A percentile compares a stretch with the other conserved stretches of the same genome.
These are phyloP conservation scores for Coregonus suidteri DNA, from an alignment of 2,797 vertebrate genomes.

Conservation along the genomic window DNA sequence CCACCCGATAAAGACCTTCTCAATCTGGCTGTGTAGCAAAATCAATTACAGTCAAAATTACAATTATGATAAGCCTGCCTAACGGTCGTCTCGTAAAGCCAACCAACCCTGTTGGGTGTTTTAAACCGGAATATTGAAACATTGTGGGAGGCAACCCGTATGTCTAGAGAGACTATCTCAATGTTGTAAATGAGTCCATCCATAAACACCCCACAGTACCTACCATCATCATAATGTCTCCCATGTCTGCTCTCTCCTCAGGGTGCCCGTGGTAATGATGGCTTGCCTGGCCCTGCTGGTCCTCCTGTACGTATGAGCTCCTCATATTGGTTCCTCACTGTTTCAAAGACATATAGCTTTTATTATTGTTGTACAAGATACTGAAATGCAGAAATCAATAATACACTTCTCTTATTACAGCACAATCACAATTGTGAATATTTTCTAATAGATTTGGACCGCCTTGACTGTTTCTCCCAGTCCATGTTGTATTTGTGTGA, in stretches of 20 bases:
- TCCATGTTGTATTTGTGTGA: neutral
- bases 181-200: neutral
- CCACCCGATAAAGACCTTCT: neutral
- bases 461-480: neutral
- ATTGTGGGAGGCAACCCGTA: neutral
- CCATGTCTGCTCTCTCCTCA: constrained; percentile 53
- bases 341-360: neutral
- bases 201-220: neutral
- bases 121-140: neutral
- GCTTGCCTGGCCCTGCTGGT: constrained; percentile 92
- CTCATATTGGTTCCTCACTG: neutral
- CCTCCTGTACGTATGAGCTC: constrained; percentile 83
- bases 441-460: neutral
- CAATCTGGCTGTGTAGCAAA: neutral
- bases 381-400: neutral
- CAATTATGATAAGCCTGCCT: neutral
- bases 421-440: neutral
- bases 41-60: neutral
- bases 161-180: neutral
- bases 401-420: neutral
- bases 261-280: constrained; percentile 97
- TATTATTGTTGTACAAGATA: too few relatives aligned
- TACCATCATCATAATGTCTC: neutral
- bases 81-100: neutral
- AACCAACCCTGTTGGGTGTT: neutral